These are phyloP conservation scores for Drosophila varians DNA, from an alignment of 1,140 invertebrate species.

Conservation along the genomic window DNA sequence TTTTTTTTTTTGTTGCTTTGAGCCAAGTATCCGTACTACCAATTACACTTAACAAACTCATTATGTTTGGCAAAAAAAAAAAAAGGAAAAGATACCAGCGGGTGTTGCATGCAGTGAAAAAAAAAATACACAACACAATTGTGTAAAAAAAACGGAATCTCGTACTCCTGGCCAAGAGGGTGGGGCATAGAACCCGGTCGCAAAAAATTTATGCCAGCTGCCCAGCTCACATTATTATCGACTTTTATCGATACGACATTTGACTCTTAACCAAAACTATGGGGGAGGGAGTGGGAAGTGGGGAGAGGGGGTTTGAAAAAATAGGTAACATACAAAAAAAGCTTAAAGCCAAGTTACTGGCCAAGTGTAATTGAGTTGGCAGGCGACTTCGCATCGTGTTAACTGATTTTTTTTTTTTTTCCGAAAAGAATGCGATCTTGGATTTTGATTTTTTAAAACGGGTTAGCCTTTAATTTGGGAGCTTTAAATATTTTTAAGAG, in stretches of 20 bases:
- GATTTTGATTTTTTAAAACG: not conserved
- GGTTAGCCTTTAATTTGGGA: not conserved
- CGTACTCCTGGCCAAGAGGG: not conserved
- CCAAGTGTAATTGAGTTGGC: constrained; percentile 26
- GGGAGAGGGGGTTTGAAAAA: too few relatives aligned
- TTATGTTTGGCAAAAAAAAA: constrained; percentile 50
- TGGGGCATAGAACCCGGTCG: constrained; percentile 41
- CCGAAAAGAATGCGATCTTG: constrained; percentile 10
- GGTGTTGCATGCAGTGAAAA: constrained; percentile 48
- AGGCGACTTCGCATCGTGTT: constrained; percentile 9
- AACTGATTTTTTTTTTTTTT: constrained; percentile 2
- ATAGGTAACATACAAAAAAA: not conserved
- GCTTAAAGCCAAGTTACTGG: not conserved
- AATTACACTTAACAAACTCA: constrained; percentile 76
- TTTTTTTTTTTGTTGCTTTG: constrained; percentile 1
- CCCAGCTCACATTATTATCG: constrained; percentile 58
- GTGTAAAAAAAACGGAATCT: constrained; percentile 22
- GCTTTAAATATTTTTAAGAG: too few relatives aligned
- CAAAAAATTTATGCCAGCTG: constrained; percentile 60
- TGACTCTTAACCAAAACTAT: constrained; percentile 36
- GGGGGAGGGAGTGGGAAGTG: too few relatives aligned
- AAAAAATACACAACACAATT: constrained; percentile 12
- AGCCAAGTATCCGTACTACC: constrained; percentile 22
- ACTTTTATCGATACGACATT: constrained; percentile 69
- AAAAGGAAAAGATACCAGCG: constrained; percentile 53